phyloP scores from a whole-genome alignment of 2,113 vertebrate genomes.

The Pseudopipra pipra region DNA sequence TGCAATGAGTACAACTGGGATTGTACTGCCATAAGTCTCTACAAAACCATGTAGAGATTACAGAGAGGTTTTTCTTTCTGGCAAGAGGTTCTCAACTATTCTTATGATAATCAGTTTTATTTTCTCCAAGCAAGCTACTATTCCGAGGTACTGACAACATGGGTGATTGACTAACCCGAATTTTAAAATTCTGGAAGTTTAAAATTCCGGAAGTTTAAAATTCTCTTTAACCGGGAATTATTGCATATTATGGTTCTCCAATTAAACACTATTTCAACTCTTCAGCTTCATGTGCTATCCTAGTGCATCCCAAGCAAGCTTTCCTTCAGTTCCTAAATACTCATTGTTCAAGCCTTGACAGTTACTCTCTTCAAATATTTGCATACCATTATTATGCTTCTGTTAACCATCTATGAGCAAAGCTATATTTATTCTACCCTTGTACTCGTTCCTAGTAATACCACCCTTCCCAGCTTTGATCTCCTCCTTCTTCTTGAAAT shows the following conservation, averaged over 20 bases:
- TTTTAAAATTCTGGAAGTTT: not conserved
- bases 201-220: not conserved
- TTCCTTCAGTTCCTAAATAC: not conserved
- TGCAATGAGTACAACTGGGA: not conserved
- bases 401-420: constrained; percentile 39
- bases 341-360: constrained; percentile 44
- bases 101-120: not conserved
- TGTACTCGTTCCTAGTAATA: not conserved
- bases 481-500: not conserved
- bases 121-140: not conserved
- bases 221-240: not conserved
- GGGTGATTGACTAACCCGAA: not conserved
- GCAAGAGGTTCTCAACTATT: not conserved
- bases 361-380: constrained; percentile 33
- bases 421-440: not conserved
- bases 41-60: not conserved
- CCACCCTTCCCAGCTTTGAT: not conserved
- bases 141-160: not conserved
- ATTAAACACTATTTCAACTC: not conserved
- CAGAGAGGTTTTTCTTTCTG: not conserved
- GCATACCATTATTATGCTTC: not conserved
- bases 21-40: not conserved
- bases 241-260: not conserved
- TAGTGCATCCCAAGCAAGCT: not conserved
- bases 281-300: not conserved